Evolutionary conservation across 2,888 invertebrate species (phyloP), one percentile per base, ranked within the genome.

Genomic region (Muschampia plurimacula): DNA sequence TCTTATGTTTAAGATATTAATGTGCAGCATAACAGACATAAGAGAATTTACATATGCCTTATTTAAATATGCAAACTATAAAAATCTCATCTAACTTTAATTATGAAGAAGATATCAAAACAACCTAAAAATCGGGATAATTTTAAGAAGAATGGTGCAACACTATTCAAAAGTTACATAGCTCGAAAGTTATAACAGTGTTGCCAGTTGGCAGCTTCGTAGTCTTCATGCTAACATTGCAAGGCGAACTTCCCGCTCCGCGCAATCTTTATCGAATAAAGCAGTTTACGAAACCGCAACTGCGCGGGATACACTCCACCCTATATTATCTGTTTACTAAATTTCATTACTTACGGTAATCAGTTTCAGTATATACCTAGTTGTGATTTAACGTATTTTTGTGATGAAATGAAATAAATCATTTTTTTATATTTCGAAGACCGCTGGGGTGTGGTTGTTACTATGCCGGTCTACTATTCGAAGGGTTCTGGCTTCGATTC

Each of bases 211-310:
- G 57, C 28, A 28, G 39, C 13, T 15, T 12, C 28, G 52, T 36
- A 55, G 46, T 32, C 64, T 41, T 55, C 36, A 32, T 10, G 65
- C 41, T 32, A 63, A 63, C 41, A 41, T 66, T 36, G 64, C 66
- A 66, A 52, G 66, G 49, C 59, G 13, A 71, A 71, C 49, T 71
- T 72, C 65, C 28, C 12, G 28, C 57, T 10, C 80, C 75, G 86
- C 86, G 80, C 89, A 89, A 90, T 91, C 89, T 91, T 89, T 87
- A 91, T 88, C 86, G 84, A 89, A 89, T 91, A 88, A 89, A 87
- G 84, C 86, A 88, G 89, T 90, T 90, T 88, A 86, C 83, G 79
- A 85, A 86, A 86, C 88, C 86, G 80, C 86, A 77, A 80, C 84
- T 82, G 70, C 41, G 49, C 46, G 2, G 41, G 60, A 60, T 39